These are phyloP conservation scores for Epizoanthus stellaris DNA, from an alignment of 92 coral and sea anemone species.

Conservation along the genomic window DNA sequence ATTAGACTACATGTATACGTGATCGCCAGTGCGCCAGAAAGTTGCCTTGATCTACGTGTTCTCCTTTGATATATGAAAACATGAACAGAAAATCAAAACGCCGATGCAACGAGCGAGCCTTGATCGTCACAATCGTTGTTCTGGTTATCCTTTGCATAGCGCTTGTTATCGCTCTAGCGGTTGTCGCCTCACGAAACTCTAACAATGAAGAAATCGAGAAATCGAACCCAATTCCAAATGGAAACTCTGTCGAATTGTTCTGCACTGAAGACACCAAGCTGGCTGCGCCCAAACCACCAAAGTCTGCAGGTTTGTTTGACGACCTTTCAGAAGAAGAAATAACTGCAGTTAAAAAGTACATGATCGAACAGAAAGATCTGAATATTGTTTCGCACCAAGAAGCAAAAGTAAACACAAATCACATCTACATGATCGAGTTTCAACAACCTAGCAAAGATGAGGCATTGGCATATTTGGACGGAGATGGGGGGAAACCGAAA, in stretches of 20 bases:
- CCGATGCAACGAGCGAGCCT: too few relatives aligned
- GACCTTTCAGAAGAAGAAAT: conserved; percentile 73
- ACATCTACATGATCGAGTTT: conserved; percentile 76
- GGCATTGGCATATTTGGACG: conserved; percentile 60
- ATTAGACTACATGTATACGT: too few relatives aligned
- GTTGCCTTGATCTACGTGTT: too few relatives aligned
- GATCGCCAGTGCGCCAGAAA: too few relatives aligned
- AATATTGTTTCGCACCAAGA: conserved; percentile 58
- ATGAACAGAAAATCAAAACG: too few relatives aligned
- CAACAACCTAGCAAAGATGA: conserved; percentile 63
- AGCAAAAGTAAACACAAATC: conserved; percentile 62
- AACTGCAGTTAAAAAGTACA: conserved; percentile 65
- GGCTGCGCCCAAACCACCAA: neutral
- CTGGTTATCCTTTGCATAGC: too few relatives aligned
- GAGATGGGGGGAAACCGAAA: conserved; percentile 52
- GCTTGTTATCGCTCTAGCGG: too few relatives aligned
- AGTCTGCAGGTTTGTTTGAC: conserved; percentile 56
- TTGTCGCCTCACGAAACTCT: too few relatives aligned
- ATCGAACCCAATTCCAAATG: neutral
- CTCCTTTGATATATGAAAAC: too few relatives aligned
- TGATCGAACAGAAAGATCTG: conserved; percentile 48
- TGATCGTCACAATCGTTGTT: too few relatives aligned
- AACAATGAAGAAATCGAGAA: neutral
- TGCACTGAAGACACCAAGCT: conserved; percentile 20
- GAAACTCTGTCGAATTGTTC: neutral